These are phyloP conservation scores for Drosophila orosa DNA, from an alignment of 1,140 invertebrate genomes.

Conservation along the genomic window DNA sequence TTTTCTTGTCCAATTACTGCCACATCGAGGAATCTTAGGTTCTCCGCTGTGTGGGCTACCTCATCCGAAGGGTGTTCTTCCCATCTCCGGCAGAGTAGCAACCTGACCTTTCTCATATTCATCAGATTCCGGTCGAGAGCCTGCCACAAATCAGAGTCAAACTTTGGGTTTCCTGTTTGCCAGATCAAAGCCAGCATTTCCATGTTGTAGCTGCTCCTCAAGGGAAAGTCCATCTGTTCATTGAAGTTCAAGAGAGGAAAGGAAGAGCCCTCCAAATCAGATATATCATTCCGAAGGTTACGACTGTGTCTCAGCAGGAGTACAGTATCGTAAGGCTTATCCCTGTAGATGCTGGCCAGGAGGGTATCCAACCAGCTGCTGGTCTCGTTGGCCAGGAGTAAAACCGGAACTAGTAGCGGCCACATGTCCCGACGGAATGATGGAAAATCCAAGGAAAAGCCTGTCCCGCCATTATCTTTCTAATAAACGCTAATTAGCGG, in stretches of 20 bases:
- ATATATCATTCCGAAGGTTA: slow-evolving; percentile 5
- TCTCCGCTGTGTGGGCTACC: slow-evolving; percentile 2
- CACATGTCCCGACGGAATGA: slow-evolving; percentile 39
- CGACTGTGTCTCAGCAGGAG: slow-evolving; percentile 41
- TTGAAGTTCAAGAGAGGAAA: slow-evolving; percentile 38
- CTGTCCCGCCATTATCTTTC: slow-evolving; percentile 25
- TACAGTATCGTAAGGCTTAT: slow-evolving; percentile 32
- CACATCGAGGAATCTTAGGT: slow-evolving; percentile 38
- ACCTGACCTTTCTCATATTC: slow-evolving; percentile 56
- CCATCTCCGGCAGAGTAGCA: slow-evolving; percentile 26
- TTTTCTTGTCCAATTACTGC: slow-evolving; percentile 3
- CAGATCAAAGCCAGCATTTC: slow-evolving; percentile 55
- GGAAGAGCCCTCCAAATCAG: background rate
- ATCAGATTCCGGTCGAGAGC: slow-evolving; percentile 48
- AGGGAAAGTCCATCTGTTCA: slow-evolving; percentile 27
- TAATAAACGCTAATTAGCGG: slow-evolving; percentile 52
- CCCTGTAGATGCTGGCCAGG: slow-evolving; percentile 37
- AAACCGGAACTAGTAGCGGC: slow-evolving; percentile 32
- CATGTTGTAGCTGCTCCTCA: slow-evolving; percentile 24
- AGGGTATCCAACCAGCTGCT: slow-evolving; percentile 16
- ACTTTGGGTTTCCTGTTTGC: slow-evolving; percentile 2
- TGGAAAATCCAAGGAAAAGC: background rate
- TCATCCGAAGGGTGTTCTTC: background rate
- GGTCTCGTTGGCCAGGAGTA: slow-evolving; percentile 23
- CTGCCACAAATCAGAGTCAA: slow-evolving; percentile 52